A percentile compares a stretch with the other conserved stretches of the same genome.
Evolutionary conservation across 1,140 invertebrate species (phyloP).

Genomic region (Drosophila trapezifrons): DNA sequence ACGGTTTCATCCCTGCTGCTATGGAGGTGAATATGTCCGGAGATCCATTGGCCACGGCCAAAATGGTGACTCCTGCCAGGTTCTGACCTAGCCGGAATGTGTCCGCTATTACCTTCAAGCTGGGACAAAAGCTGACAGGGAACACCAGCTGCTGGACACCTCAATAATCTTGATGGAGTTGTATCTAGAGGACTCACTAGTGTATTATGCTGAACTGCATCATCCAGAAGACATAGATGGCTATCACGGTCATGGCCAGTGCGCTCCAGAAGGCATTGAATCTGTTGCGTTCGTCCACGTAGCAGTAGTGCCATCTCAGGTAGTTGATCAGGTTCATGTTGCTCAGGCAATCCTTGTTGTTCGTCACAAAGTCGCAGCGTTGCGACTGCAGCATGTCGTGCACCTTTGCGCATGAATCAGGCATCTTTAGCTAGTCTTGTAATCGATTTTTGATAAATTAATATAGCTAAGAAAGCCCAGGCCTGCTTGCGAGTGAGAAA

Average conservation of each 20-base stretch:
- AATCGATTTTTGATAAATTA: too few species aligned
- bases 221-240: constrained; percentile 40
- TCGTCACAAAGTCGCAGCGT: constrained; percentile 7
- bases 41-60: constrained; percentile 92
- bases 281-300: constrained; percentile 11
- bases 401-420: not conserved
- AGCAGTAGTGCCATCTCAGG: constrained; percentile 25
- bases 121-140: constrained; percentile 87
- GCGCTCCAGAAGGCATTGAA: constrained; percentile 33
- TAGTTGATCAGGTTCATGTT: constrained; percentile 36
- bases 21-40: constrained; percentile 89
- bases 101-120: constrained; percentile 88
- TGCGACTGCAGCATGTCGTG: not conserved
- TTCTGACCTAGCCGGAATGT: constrained; percentile 88
- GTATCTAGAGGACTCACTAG: constrained; percentile 21
- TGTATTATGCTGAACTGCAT: constrained; percentile 17
- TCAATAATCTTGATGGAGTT: not conserved
- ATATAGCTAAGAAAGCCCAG: too few species aligned
- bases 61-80: constrained; percentile 90
- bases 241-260: constrained; percentile 1
- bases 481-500: not conserved
- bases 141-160: not conserved
- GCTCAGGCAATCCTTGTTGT: not conserved
- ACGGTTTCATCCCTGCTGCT: not conserved
- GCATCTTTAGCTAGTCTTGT: not conserved